Base-by-base conservation (phyloP, 2,797 vertebrate genomes). In the Adelosebastes latens region DNA sequence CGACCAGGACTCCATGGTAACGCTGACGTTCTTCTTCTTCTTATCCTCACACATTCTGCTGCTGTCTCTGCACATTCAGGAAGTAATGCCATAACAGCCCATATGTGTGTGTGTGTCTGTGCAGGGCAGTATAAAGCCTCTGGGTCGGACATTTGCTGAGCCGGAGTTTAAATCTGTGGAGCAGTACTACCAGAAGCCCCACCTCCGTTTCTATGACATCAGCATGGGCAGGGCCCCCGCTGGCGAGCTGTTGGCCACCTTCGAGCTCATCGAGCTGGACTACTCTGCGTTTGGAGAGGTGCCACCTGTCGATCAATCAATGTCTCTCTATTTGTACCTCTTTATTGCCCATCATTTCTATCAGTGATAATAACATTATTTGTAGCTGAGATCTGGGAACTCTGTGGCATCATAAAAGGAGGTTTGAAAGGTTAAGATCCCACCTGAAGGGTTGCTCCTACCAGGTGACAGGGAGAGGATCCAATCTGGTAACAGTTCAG, bases 191-290 rank as follows among this genome's bases (percentile, higher is more conserved):
- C 89, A 86, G 69, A 94, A 92, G 83, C 97, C 97, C 2, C 76
- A 70, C 29, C 94, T 99, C 52, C 95, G 94, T 85, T 99, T 98
- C 92, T 97, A 95, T 27, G 96, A 98, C 69, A 92, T 99, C 84
- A 97, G 81, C 87, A 96, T 94, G 89, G 97, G 98, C n/a, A 92
- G 93, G 58, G 88, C 49, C 76, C 81, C 95, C 0, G 97, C 94
- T 0, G 97, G 98, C 20, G 97, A 99, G 89, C 96, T 99, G 79
- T 88, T 99, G 82, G 97, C 97, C 2, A 90, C 96, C 9, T 98
- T 99, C 60, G 98, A 99, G 81, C 95, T 99, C 79, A 97, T 98
- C 0, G 97, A 99, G 85, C 88, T 99, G 34, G 96, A 99, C 89
- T 98, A 97, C 87, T 95, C 96, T 4, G 92, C 94, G 6, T 96